Evolutionary conservation across 1,140 invertebrate species (phyloP).

Genomic region (Capitella teleta): DNA sequence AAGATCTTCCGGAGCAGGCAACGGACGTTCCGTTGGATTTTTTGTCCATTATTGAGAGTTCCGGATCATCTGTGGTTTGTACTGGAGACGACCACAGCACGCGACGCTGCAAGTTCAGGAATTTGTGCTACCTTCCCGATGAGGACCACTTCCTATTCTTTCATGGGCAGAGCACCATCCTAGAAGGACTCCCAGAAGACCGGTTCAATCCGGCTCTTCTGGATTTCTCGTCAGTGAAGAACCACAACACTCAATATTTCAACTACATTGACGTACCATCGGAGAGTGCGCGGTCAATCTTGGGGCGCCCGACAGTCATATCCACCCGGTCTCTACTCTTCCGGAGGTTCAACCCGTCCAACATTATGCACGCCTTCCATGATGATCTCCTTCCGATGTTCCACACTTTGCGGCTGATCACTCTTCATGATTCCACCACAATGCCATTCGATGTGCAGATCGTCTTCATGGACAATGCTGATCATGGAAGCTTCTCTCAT

Average conservation of each 20-base stretch:
- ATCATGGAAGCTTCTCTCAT: constrained; percentile 16
- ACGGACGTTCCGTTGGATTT: too few species aligned
- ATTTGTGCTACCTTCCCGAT: constrained; percentile 34
- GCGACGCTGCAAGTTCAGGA: constrained; percentile 33
- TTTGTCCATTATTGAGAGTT: too few species aligned
- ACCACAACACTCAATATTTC: constrained; percentile 34
- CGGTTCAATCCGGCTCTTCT: constrained; percentile 19
- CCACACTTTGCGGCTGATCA: constrained; percentile 20
- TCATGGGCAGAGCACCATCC: constrained; percentile 17
- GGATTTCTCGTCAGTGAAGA: constrained; percentile 34
- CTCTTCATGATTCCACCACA: not conserved
- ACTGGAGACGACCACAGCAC: constrained; percentile 17
- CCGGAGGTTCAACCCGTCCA: constrained; percentile 47
- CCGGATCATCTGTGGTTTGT: constrained; percentile 30
- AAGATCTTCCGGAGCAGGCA: too few species aligned
- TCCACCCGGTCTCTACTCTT: constrained; percentile 22
- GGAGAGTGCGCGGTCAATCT: constrained; percentile 2
- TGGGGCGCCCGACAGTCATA: constrained; percentile 15
- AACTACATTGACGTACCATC: constrained; percentile 27
- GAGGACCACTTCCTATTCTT: constrained; percentile 36
- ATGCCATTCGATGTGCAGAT: constrained; percentile 19
- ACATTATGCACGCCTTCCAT: constrained; percentile 51
- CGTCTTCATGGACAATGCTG: constrained; percentile 23
- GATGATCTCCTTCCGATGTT: constrained; percentile 48
- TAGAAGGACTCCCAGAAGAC: constrained; percentile 18